Conservation (phyloP, 1,140 invertebrate genomes). For the Pseudomyrmex dendroicus region DNA sequence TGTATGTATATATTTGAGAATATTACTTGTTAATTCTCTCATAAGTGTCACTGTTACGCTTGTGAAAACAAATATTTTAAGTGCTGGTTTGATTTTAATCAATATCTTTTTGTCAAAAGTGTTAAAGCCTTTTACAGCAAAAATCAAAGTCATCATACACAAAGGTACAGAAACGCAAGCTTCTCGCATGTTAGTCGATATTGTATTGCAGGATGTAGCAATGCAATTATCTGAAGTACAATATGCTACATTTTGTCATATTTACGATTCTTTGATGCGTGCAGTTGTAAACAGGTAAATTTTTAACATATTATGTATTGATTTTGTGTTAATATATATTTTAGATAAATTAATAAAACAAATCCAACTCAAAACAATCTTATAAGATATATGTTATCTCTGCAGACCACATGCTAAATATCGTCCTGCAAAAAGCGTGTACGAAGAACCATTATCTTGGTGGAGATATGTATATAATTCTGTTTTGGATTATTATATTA, state of each 20-base stretch:
- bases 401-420: slow-evolving; percentile 75
- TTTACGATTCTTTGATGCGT: slow-evolving; percentile 89
- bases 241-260: slow-evolving; percentile 89
- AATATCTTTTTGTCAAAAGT: slow-evolving; percentile 83
- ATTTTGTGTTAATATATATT: background rate
- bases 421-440: slow-evolving; percentile 83
- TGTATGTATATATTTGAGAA: slow-evolving; percentile 88
- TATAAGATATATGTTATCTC: slow-evolving; percentile 16
- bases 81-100: background rate
- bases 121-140: slow-evolving; percentile 90
- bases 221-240: slow-evolving; percentile 90
- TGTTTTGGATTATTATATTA: slow-evolving; percentile 90
- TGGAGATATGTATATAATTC: slow-evolving; percentile 92
- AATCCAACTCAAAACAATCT: background rate
- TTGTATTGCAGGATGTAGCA: slow-evolving; percentile 92
- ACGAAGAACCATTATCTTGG: slow-evolving; percentile 86
- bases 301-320: background rate
- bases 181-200: slow-evolving; percentile 90
- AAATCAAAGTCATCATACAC: slow-evolving; percentile 93
- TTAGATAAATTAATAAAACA: background rate
- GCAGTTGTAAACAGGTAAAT: slow-evolving; percentile 89
- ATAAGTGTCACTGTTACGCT: background rate
- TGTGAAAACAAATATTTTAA: background rate
- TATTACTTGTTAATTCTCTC: background rate
- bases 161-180: slow-evolving; percentile 89